Evolutionary conservation across 2,888 invertebrate genomes (phyloP), one percentile per base, ranked within the genome.

Genomic region (Mylabris sibirica): DNA sequence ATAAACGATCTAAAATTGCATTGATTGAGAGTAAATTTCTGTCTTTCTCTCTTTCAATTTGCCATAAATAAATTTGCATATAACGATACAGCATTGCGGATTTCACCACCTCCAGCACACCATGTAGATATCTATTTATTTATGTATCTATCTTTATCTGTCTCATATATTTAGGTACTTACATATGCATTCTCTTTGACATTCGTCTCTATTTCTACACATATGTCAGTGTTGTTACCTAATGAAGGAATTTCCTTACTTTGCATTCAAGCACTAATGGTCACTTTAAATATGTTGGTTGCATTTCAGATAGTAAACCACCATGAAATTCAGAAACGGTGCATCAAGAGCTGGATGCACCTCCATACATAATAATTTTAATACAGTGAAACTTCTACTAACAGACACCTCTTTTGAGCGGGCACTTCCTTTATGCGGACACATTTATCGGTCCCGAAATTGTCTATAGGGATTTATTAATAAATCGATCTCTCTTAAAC

Each of bases 11-110:
- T 30, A 6, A 30, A 30, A 8, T 30, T 30, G 30, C 30, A 30
- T 30, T 38, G 4, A 9, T 38, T 38, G 38, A 5, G 12, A 30
- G 8, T 30, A 30, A 30, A 30, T 30, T 30, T 30, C 5, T 8
- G 4, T 30, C 30, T 30, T 30, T 30, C 30, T 44, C 44, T n/a
- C 44, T 44, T 4, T 5, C 17, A 17, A n/a, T 44, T n/a, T 8
- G n/a, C 17, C 4, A n/a, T 38, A 41, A 44, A 44, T 17, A 17
- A n/a, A 44, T 44, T 44, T 44, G 44, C 44, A 44, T 44, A 44
- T 44, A 44, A 44, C 44, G 41, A 41, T 14, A 14, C 41, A n/a
- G 41, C 41, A 41, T 41, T 41, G 41, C 41, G 41, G 41, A 41
- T 41, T 41, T 41, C 14, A 41, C 41, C 14, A 35, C 35, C 5